These are phyloP conservation scores for Tenthredo mesomela DNA, from an alignment of 2,888 invertebrate species.

Conservation along the genomic window DNA sequence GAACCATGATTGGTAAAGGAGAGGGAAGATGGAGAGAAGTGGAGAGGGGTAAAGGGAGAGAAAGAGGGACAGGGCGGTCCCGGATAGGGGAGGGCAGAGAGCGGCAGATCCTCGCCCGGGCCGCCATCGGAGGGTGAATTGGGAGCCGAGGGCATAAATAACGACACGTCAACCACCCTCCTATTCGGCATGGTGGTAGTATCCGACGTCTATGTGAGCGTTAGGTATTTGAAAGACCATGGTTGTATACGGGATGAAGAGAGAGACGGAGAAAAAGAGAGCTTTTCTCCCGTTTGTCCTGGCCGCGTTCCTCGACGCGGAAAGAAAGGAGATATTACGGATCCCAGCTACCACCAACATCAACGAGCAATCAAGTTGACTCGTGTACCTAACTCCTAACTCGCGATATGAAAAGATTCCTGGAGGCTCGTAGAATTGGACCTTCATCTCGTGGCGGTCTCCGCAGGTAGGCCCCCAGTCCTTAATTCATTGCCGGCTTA, in stretches of 20 bases:
- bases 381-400: background rate
- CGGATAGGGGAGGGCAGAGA: conserved; percentile 53
- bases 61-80: conserved; percentile 47
- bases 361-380: conserved; percentile 32
- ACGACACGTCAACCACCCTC: conserved; percentile 58
- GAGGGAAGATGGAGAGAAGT: conserved; percentile 47
- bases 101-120: conserved; percentile 63
- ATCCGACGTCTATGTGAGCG: background rate
- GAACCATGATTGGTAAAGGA: conserved; percentile 56
- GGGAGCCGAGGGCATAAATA: conserved; percentile 69
- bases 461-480: background rate
- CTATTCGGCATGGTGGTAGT: conserved; percentile 22
- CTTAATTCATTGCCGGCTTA: conserved; percentile 47
- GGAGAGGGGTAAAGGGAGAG: conserved; percentile 35
- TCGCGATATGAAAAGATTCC: background rate
- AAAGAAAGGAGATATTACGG: conserved; percentile 21
- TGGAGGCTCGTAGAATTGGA: background rate
- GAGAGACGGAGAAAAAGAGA: background rate
- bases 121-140: conserved; percentile 68
- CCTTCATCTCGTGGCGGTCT: background rate
- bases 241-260: background rate
- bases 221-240: background rate
- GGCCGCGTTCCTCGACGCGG: background rate
- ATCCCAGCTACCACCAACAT: conserved; percentile 14
- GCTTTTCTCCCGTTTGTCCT: background rate